These are phyloP conservation scores for Steinernema khuongi DNA, from an alignment of 1,140 invertebrate genomes.

Conservation along the genomic window DNA sequence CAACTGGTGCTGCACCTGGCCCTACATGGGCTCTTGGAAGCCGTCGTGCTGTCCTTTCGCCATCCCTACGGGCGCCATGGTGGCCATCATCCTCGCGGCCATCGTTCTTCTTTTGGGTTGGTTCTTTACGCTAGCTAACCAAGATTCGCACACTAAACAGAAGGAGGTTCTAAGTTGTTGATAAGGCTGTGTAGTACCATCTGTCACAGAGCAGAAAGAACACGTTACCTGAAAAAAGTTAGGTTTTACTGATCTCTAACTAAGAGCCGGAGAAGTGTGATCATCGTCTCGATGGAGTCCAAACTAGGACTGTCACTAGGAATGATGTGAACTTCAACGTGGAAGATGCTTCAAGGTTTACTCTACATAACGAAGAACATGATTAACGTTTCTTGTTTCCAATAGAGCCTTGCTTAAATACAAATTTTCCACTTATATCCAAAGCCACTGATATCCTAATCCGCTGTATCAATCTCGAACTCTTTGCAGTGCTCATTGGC, in stretches of 20 bases:
- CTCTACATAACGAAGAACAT: too few relatives aligned
- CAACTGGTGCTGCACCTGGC: conserved; percentile 58
- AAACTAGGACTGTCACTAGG: too few relatives aligned
- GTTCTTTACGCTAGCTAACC: too few relatives aligned
- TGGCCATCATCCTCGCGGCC: conserved; percentile 54
- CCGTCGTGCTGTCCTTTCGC: conserved; percentile 59
- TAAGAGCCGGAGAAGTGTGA: too few relatives aligned
- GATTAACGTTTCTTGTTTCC: too few relatives aligned
- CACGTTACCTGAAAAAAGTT: conserved; percentile 8
- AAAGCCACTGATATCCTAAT: neutral
- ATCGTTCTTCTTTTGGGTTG: conserved; percentile 51
- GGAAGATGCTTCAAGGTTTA: too few relatives aligned
- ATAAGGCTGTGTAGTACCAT: too few relatives aligned
- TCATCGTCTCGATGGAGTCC: too few relatives aligned
- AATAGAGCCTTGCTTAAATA: too few relatives aligned
- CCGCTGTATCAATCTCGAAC: neutral
- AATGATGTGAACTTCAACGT: too few relatives aligned
- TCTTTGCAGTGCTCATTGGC: conserved; percentile 52
- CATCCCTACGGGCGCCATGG: conserved; percentile 57
- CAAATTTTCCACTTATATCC: too few relatives aligned
- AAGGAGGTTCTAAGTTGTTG: too few relatives aligned
- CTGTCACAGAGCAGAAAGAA: conserved; percentile 11
- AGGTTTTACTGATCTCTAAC: conserved; percentile 14
- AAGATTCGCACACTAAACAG: conserved; percentile 4
- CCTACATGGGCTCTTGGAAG: conserved; percentile 55